A percentile compares a stretch with the other conserved stretches of the same genome.
Evolutionary conservation across 1,140 invertebrate genomes (phyloP).

Genomic region (Mizuhopecten yessoensis): DNA sequence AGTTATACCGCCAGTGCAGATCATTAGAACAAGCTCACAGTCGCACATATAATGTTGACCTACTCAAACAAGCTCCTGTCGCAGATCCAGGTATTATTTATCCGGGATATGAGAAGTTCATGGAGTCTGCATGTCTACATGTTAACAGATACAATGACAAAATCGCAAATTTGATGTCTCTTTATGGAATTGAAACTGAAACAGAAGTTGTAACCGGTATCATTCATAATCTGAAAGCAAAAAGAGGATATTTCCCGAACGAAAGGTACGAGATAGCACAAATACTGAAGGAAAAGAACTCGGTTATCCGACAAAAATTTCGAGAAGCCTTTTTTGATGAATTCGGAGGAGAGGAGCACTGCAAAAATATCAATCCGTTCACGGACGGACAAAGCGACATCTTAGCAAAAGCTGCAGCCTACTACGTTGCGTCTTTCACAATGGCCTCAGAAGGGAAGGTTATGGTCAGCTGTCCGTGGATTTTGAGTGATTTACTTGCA

Average conservation of each 20-base stretch:
- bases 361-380: not conserved
- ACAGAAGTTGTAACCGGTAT: conserved; percentile 52
- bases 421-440: conserved; percentile 46
- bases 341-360: conserved; percentile 51
- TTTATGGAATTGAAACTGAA: conserved; percentile 54
- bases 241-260: conserved; percentile 43
- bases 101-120: conserved; percentile 35
- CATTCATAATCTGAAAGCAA: not conserved
- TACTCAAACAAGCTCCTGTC: not conserved
- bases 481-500: not conserved
- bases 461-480: conserved; percentile 54
- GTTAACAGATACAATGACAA: conserved; percentile 43
- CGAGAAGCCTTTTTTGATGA: conserved; percentile 51
- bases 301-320: not conserved
- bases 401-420: conserved; percentile 43
- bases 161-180: conserved; percentile 36
- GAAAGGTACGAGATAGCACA: conserved; percentile 45
- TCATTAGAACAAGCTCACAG: not conserved
- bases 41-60: not conserved
- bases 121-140: not conserved
- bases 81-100: not conserved
- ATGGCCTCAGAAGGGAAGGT: too few relatives aligned
- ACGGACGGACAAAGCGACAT: not conserved
- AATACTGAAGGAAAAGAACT: conserved; percentile 42
- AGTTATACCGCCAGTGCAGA: conserved; percentile 44